Conservation (phyloP, 2,113 vertebrate genomes). For the Rynchops niger region DNA sequence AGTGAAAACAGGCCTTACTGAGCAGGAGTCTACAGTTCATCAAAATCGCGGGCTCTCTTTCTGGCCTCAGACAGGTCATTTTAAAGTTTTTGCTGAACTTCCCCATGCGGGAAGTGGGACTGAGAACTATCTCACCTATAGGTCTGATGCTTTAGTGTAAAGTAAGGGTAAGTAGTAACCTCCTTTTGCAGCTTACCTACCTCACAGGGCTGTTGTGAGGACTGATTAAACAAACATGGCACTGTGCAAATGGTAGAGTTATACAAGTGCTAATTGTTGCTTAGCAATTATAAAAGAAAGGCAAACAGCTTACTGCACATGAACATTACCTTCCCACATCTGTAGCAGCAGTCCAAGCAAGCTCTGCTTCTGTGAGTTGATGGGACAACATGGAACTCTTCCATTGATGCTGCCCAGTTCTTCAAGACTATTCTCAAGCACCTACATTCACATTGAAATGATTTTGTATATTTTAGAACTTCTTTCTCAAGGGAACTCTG, state of each 20-base stretch:
- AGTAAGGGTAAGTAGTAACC: background rate
- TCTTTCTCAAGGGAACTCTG: background rate
- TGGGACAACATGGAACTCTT: background rate
- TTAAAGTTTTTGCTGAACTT: background rate
- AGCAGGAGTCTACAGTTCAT: background rate
- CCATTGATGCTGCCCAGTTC: background rate
- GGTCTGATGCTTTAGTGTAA: background rate
- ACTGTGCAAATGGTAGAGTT: background rate
- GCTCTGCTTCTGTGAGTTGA: background rate
- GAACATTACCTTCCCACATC: background rate
- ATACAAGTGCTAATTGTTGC: slow-evolving; percentile 2
- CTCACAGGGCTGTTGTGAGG: slow-evolving; percentile 69
- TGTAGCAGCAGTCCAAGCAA: background rate
- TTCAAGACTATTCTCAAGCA: background rate
- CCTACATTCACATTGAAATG: background rate
- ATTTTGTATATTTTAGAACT: background rate
- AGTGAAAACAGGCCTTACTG: background rate
- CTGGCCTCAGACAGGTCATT: background rate
- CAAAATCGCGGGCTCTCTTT: background rate
- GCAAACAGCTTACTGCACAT: background rate
- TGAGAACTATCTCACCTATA: background rate
- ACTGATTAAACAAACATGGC: slow-evolving; percentile 13
- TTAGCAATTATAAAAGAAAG: background rate
- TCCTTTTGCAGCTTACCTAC: slow-evolving; percentile 18
- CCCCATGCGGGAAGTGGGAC: background rate